A percentile compares a stretch with the other conserved stretches of the same genome.
phyloP scores from a whole-genome alignment of 2,797 vertebrate species.

The Enteromius fasciolatus region DNA sequence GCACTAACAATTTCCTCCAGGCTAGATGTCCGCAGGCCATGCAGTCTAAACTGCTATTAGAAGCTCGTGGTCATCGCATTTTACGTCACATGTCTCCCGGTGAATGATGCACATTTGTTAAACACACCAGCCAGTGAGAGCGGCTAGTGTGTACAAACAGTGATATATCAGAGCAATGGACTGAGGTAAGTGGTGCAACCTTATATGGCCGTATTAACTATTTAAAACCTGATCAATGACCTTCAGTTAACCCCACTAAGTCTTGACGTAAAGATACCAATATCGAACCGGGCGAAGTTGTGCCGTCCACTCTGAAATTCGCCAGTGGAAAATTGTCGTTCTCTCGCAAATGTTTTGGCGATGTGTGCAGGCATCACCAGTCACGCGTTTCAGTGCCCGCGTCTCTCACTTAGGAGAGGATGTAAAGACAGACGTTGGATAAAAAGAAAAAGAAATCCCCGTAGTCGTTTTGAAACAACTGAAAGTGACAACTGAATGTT shows the following conservation, averaged over 20 bases:
- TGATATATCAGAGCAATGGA: slow-evolving; percentile 64
- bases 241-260: slow-evolving; percentile 64
- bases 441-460: background rate
- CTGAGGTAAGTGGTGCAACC: slow-evolving; percentile 62
- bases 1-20: slow-evolving; percentile 47
- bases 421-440: background rate
- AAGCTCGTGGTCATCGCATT: slow-evolving; percentile 42
- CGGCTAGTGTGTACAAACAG: slow-evolving; percentile 57
- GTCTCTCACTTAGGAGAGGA: background rate
- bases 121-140: slow-evolving; percentile 56
- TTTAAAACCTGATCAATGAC: slow-evolving; percentile 70
- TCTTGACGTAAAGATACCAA: slow-evolving; percentile 60
- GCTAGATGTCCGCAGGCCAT: slow-evolving; percentile 57
- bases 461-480: too few relatives aligned
- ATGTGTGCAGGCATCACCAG: background rate
- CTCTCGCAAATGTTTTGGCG: slow-evolving; percentile 20
- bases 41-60: slow-evolving; percentile 45
- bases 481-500: too few relatives aligned
- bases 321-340: slow-evolving; percentile 23
- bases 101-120: slow-evolving; percentile 63
- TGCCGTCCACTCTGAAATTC: slow-evolving; percentile 30
- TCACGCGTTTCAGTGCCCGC: background rate
- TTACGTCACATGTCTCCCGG: slow-evolving; percentile 38
- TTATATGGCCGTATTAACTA: slow-evolving; percentile 69
- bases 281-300: slow-evolving; percentile 46